Evolutionary conservation across 2,888 invertebrate species (phyloP), one percentile per base, ranked within the genome.

Genomic region (Hydriomena furcata): DNA sequence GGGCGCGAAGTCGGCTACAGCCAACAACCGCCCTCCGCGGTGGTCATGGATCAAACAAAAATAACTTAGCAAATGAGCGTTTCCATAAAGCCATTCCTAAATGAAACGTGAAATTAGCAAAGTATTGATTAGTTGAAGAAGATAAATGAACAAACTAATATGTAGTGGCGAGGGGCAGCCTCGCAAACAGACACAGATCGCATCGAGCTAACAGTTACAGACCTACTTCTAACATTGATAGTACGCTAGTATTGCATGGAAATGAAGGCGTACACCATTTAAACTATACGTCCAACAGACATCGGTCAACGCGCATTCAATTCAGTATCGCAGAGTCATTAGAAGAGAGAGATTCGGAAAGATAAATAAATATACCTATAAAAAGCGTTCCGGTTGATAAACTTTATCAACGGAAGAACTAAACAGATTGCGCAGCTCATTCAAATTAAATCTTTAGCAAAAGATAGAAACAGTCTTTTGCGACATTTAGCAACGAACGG

Each of bases 401-500:
- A 79, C 32, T 21, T 46, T 71, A 79, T 78, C 81, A 83, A 88
- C 85, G 84, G 86, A 88, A 88, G 84, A 88, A 88, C 84, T 89
- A 90, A 90, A 89, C 81, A 90, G 79, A 81, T 88, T 89, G 90
- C 88, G 89, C 89, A 90, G 89, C 89, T 89, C 88, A 89, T 87
- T 79, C 87, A 89, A 89, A 88, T 87, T 85, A 89, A 89, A 88
- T 86, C 78, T 87, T 87, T 77, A 89, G 89, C 89, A 84, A 87
- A 89, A 86, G 87, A 85, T 88, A 89, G 89, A 87, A 77, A 86
- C 79, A 89, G 88, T 88, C 84, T 87, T 89, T 86, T 84, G 91
- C 90, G 87, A 91, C 90, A 91, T 71, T 84, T 82, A 89, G 89
- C 90, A 89, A 88, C 89, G 90, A 88, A 86, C 90, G 90, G 90